Base-by-base conservation (phyloP, 2,888 invertebrate genomes). In the Hypomecis atomaria region DNA sequence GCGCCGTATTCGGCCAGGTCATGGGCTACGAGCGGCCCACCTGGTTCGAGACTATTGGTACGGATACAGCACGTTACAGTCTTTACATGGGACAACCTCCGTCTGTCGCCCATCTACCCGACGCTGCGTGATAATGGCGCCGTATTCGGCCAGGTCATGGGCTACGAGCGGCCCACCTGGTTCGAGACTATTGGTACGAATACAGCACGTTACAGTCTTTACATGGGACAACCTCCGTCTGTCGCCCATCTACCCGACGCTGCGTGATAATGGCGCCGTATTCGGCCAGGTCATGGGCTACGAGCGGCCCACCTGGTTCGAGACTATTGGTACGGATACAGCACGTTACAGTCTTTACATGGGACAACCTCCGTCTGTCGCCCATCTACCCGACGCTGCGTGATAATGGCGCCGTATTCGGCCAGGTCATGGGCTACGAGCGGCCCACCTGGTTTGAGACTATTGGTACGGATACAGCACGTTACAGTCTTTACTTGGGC, bases 281-380 rank as follows among this genome's bases (percentile, higher is more conserved):
- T 99, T 99, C 84, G 98, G 98, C 0, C 99, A 99, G 86, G 97
- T 98, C 37, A 99, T 99, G 98, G 99, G 99, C 0, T 99, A 99
- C 84, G 99, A 99, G 86, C 93, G 99, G 68, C 98, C 99, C 0
- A 95, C 97, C 42, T 99, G 97, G 95, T 99, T 99, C 82, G 96
- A 97, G 76, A 88, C 80, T 54, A 71, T 83, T 7, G 89, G 91
- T 91, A 57, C 80, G n/a, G n/a, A n/a, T n/a, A n/a, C n/a, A n/a
- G n/a, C n/a, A n/a, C n/a, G n/a, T n/a, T n/a, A n/a, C n/a, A n/a
- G n/a, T n/a, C n/a, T n/a, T n/a, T n/a, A n/a, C n/a, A n/a, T n/a
- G n/a, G n/a, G n/a, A n/a, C 57, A 98, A 98, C 85, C 90, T 99
- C 11, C 94, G 99, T 57, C 97, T 98, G 94, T 99, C 99, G 0